A percentile compares a stretch with the other conserved stretches of the same genome.
Conservation (phyloP, 2,888 invertebrate genomes). For the Nephrotoma flavescens region DNA sequence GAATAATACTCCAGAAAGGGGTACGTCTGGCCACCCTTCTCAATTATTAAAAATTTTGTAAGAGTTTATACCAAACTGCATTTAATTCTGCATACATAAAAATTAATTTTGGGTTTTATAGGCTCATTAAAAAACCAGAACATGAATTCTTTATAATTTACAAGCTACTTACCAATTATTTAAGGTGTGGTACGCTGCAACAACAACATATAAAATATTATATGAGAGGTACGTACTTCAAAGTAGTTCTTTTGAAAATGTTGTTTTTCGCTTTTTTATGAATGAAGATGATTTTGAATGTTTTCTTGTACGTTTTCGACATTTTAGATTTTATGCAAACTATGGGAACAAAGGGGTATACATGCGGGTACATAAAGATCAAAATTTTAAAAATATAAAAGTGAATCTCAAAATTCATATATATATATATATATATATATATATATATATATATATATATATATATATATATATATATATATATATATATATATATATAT, state of each 20-base stretch:
- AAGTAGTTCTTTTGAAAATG: not conserved
- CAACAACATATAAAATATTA: not conserved
- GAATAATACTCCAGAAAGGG: no score
- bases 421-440: no score
- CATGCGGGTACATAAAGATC: not conserved
- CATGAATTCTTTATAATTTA: not conserved
- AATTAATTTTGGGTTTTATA: not conserved
- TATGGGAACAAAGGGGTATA: not conserved
- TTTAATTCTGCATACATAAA: no score
- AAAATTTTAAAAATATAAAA: not conserved
- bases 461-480: no score
- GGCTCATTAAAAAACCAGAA: not conserved
- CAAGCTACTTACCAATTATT: not conserved
- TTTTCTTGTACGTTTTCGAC: not conserved
- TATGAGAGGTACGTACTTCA: not conserved
- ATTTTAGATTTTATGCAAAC: not conserved
- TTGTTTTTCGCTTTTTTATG: not conserved
- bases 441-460: no score
- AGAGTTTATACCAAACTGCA: no score
- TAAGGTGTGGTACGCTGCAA: not conserved
- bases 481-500: no score
- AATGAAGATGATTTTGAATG: not conserved
- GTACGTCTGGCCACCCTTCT: no score
- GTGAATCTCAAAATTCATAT: not conserved
- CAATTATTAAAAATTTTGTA: no score